phyloP scores from a whole-genome alignment of 2,113 vertebrate genomes.

The Myotis lucifugus region DNA sequence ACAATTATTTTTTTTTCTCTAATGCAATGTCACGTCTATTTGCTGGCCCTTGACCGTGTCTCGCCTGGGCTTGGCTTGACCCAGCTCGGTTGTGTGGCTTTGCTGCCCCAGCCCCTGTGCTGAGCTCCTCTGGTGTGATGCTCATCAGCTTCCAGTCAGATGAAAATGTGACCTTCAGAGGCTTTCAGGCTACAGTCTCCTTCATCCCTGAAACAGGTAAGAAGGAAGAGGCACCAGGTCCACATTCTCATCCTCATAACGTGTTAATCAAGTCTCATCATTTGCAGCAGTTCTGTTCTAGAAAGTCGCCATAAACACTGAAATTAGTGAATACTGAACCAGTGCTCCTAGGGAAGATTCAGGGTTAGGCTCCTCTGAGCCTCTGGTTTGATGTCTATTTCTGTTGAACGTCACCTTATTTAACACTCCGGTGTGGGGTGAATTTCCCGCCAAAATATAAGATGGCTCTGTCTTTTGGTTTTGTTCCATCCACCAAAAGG shows the following conservation, averaged over 20 bases:
- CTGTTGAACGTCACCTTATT: background rate
- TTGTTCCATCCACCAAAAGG: too few relatives aligned
- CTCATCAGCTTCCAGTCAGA: conserved; percentile 87
- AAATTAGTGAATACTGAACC: background rate
- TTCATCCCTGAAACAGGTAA: conserved; percentile 87
- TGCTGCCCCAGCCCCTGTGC: conserved; percentile 81
- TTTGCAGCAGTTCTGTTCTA: background rate
- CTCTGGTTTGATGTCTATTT: background rate
- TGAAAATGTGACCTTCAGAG: conserved; percentile 81
- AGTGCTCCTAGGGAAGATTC: background rate
- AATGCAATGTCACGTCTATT: background rate
- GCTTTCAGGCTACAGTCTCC: conserved; percentile 85
- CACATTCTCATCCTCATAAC: background rate
- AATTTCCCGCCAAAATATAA: too few relatives aligned
- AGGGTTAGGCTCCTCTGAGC: background rate
- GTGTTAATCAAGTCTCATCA: background rate
- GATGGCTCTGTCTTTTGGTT: too few relatives aligned
- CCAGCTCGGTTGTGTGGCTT: conserved; percentile 87
- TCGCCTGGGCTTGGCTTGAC: background rate
- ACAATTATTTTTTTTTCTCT: background rate
- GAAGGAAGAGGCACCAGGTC: background rate
- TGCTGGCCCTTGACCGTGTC: background rate
- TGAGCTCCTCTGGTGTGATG: conserved; percentile 87
- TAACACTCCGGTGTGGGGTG: too few relatives aligned
- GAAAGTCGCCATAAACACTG: background rate